Conservation (phyloP, 2,888 invertebrate genomes). For the Drosophila fulvimacula region DNA sequence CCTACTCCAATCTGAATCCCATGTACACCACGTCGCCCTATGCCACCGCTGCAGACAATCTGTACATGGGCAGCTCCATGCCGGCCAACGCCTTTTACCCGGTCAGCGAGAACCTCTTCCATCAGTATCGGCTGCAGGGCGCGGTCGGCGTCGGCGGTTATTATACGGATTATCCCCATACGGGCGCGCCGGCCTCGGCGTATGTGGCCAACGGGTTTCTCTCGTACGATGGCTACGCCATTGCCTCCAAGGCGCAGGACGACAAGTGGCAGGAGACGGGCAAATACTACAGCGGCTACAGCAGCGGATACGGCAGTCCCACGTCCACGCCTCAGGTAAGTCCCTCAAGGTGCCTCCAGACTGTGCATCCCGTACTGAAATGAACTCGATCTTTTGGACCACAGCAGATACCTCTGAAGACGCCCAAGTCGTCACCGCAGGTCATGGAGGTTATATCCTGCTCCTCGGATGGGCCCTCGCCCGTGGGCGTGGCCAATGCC, state of each 20-base stretch:
- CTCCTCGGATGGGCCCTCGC: constrained; percentile 84
- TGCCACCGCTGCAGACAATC: constrained; percentile 88
- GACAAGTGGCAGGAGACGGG: constrained; percentile 85
- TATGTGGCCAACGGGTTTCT: constrained; percentile 94
- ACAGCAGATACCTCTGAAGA: constrained; percentile 84
- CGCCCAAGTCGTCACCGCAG: constrained; percentile 85
- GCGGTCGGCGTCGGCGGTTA: constrained; percentile 88
- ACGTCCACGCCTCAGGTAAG: constrained; percentile 84
- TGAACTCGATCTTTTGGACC: constrained; percentile 1
- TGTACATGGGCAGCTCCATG: constrained; percentile 85
- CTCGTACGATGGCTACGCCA: constrained; percentile 86
- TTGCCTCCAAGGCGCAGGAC: constrained; percentile 84
- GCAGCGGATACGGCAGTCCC: constrained; percentile 84
- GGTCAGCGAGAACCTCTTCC: constrained; percentile 94
- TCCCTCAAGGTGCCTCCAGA: background rate
- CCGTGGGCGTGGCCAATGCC: constrained; percentile 70
- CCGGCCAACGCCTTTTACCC: constrained; percentile 89
- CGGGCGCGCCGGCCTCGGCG: constrained; percentile 86
- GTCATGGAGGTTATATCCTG: constrained; percentile 85
- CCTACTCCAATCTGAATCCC: constrained; percentile 92
- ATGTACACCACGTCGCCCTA: constrained; percentile 92
- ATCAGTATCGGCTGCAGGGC: constrained; percentile 94
- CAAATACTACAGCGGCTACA: constrained; percentile 86
- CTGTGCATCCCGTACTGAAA: background rate
- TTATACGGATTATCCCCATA: constrained; percentile 90